phyloP scores from a whole-genome alignment of 1,140 invertebrate species.

The Rhagoletis zephyria region DNA sequence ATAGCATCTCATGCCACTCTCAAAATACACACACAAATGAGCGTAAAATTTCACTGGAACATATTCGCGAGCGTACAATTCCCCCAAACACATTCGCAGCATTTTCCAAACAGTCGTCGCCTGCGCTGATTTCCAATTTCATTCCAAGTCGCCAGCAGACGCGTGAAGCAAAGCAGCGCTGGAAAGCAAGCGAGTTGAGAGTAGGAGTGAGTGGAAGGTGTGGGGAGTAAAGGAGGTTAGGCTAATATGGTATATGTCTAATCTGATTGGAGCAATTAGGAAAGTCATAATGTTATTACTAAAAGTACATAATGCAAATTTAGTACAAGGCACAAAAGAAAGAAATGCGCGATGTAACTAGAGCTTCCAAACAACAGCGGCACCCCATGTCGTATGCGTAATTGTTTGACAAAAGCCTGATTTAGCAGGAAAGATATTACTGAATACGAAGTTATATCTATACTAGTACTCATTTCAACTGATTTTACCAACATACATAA shows the following conservation, averaged over 20 bases:
- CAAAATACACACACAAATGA: background rate
- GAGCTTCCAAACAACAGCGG: background rate
- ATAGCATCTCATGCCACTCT: background rate
- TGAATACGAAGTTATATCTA: too few species aligned
- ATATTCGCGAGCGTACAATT: background rate
- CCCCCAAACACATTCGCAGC: background rate
- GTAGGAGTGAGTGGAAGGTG: too few species aligned
- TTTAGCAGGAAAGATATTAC: too few species aligned
- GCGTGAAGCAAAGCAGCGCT: background rate
- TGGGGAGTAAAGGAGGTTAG: background rate
- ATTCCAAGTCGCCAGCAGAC: background rate
- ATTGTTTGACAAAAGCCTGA: too few species aligned
- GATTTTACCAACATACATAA: background rate
- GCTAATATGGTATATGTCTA: slow-evolving; percentile 38
- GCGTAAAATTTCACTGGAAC: background rate
- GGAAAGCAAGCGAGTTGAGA: background rate
- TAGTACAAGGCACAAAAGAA: background rate
- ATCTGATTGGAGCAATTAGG: slow-evolving; percentile 44
- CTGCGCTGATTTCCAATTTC: background rate
- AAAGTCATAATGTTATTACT: slow-evolving; percentile 39
- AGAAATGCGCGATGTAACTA: background rate
- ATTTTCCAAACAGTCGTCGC: background rate
- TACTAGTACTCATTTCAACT: background rate
- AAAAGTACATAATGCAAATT: background rate
- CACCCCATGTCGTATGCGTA: background rate